phyloP scores from a whole-genome alignment of 2,888 invertebrate genomes.

The Drosophila pseudotalamancana region DNA sequence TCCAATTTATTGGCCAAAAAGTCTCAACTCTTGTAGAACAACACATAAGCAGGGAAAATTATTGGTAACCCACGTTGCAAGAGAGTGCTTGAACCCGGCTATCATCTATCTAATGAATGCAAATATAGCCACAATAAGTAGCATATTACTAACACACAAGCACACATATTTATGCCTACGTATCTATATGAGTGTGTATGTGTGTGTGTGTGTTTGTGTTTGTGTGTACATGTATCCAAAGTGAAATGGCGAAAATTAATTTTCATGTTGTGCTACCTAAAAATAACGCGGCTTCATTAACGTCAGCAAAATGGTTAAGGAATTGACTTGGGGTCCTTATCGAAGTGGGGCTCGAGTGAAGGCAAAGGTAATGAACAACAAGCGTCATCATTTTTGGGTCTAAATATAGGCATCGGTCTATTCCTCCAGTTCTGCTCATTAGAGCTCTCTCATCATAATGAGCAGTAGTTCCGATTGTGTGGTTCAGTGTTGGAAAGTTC shows the following conservation, averaged over 20 bases:
- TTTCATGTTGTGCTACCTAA: conserved; percentile 55
- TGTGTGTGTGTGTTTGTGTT: not conserved
- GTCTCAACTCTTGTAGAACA: too few relatives aligned
- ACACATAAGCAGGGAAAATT: not conserved
- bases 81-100: conserved; percentile 19
- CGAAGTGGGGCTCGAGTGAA: not conserved
- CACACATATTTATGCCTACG: conserved; percentile 5
- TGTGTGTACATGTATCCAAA: conserved; percentile 25
- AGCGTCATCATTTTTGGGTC: conserved; percentile 2
- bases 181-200: not conserved
- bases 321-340: not conserved
- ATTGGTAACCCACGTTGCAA: not conserved
- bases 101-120: conserved; percentile 62
- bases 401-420: conserved; percentile 32
- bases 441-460: not conserved
- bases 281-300: conserved; percentile 61
- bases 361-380: not conserved
- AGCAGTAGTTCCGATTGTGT: conserved; percentile 4
- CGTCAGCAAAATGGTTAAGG: conserved; percentile 28
- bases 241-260: conserved; percentile 59
- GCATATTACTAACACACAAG: conserved; percentile 33
- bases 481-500: not conserved
- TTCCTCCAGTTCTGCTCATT: conserved; percentile 13
- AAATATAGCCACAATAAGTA: conserved; percentile 56
- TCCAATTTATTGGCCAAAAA: too few relatives aligned